Conservation (phyloP, 2,113 vertebrate species). For the Sander vitreus region DNA sequence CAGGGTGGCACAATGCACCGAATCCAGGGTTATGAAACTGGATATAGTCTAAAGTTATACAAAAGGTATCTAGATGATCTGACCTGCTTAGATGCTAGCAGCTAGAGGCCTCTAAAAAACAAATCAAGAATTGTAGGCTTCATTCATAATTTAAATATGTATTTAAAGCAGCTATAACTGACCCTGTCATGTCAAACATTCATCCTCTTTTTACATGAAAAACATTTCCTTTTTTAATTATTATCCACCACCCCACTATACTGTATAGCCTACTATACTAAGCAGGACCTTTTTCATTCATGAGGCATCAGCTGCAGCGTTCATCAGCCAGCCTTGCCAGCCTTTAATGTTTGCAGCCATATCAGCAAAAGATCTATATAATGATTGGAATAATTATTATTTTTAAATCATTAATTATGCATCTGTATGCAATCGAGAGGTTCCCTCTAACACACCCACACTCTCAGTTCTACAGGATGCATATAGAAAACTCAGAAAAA, state of each 20-base stretch:
- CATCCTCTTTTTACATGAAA: background rate
- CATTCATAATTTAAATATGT: background rate
- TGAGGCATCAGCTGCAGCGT: too few species aligned
- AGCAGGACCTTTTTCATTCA: background rate
- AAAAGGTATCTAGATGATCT: constrained; percentile 5
- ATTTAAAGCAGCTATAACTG: background rate
- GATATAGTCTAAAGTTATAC: constrained; percentile 1
- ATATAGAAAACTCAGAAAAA: too few species aligned
- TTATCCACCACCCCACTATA: background rate
- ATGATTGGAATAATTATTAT: too few species aligned
- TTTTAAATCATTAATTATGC: too few species aligned
- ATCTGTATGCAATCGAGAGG: too few species aligned
- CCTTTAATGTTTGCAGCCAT: too few species aligned
- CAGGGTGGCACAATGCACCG: constrained; percentile 16
- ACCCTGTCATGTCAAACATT: background rate
- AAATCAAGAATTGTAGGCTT: background rate
- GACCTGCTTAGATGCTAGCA: background rate
- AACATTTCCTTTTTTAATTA: background rate
- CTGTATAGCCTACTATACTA: too few species aligned
- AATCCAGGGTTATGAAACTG: constrained; percentile 6
- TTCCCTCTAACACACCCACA: too few species aligned
- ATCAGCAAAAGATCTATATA: too few species aligned
- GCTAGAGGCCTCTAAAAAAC: background rate
- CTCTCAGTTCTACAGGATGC: too few species aligned
- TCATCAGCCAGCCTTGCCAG: too few species aligned